Evolutionary conservation across 2,888 invertebrate genomes (phyloP).

Genomic region (Drosophila greeni): DNA sequence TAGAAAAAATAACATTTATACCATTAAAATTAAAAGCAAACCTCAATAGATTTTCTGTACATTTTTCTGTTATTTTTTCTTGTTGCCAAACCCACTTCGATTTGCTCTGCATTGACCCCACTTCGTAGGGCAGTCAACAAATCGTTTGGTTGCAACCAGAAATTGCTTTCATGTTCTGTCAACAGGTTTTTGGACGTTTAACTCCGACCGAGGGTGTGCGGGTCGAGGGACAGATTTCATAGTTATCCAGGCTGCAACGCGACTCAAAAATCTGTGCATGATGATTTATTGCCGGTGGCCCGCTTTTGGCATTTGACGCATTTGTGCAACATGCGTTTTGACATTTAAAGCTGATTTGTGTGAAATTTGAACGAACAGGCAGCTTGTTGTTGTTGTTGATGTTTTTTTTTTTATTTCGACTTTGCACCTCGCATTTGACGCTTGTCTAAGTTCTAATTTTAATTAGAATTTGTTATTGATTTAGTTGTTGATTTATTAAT

Average conservation of each 20-base stretch:
- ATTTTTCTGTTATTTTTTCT: no score
- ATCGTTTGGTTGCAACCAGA: constrained; percentile 33
- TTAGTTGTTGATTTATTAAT: constrained; percentile 63
- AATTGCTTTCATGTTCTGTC: constrained; percentile 45
- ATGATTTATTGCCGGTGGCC: constrained; percentile 66
- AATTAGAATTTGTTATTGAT: constrained; percentile 58
- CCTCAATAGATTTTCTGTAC: not conserved
- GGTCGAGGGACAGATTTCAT: constrained; percentile 7
- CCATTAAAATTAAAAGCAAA: not conserved
- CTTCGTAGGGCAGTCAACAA: constrained; percentile 27
- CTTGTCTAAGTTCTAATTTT: constrained; percentile 46
- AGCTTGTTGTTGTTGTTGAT: constrained; percentile 14
- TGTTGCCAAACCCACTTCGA: not conserved
- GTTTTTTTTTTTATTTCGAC: not conserved
- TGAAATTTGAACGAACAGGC: constrained; percentile 57
- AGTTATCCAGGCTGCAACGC: constrained; percentile 24
- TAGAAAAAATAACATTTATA: not conserved
- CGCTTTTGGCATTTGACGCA: constrained; percentile 69
- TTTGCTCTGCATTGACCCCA: not conserved
- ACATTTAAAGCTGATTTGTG: constrained; percentile 72
- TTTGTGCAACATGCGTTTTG: constrained; percentile 74
- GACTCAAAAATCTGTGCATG: constrained; percentile 37
- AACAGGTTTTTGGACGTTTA: constrained; percentile 44
- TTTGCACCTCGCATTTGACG: constrained; percentile 36
- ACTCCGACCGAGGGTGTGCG: constrained; percentile 19